Evolutionary conservation across 2,888 invertebrate genomes (phyloP).

Genomic region (Brachyptera putata): DNA sequence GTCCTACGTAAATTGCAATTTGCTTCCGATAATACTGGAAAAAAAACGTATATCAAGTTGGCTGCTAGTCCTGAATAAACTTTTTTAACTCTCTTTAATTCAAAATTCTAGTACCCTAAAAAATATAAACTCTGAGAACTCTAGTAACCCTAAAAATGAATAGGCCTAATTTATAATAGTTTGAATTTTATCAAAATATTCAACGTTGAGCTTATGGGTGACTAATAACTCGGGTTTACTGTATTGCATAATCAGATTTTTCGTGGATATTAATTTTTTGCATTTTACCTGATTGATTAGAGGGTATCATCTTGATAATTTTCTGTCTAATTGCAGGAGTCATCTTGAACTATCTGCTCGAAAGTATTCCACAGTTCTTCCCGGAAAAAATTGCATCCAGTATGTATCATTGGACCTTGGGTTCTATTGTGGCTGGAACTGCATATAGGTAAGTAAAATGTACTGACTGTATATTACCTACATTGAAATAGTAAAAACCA

Average conservation of each 20-base stretch:
- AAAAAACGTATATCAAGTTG: too few relatives aligned
- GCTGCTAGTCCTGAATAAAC: too few relatives aligned
- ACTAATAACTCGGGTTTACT: too few relatives aligned
- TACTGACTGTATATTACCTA: background rate
- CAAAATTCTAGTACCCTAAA: too few relatives aligned
- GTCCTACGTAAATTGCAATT: too few relatives aligned
- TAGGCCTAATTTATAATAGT: too few relatives aligned
- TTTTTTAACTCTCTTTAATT: too few relatives aligned
- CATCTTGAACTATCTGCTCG: conserved; percentile 71
- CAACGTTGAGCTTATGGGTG: too few relatives aligned
- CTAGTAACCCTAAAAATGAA: too few relatives aligned
- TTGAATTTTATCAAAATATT: too few relatives aligned
- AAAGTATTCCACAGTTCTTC: conserved; percentile 54
- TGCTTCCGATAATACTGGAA: too few relatives aligned
- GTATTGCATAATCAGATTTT: background rate
- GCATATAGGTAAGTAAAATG: conserved; percentile 55
- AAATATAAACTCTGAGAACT: too few relatives aligned
- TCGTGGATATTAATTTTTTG: background rate
- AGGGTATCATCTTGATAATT: background rate
- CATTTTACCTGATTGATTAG: background rate
- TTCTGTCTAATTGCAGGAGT: conserved; percentile 55
- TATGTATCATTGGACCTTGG: conserved; percentile 65
- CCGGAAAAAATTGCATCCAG: conserved; percentile 53
- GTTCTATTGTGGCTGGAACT: conserved; percentile 59
- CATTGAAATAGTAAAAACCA: background rate